A percentile compares a stretch with the other conserved stretches of the same genome.
phyloP scores from a whole-genome alignment of 2,888 invertebrate species.

The Tyria jacobaeae region DNA sequence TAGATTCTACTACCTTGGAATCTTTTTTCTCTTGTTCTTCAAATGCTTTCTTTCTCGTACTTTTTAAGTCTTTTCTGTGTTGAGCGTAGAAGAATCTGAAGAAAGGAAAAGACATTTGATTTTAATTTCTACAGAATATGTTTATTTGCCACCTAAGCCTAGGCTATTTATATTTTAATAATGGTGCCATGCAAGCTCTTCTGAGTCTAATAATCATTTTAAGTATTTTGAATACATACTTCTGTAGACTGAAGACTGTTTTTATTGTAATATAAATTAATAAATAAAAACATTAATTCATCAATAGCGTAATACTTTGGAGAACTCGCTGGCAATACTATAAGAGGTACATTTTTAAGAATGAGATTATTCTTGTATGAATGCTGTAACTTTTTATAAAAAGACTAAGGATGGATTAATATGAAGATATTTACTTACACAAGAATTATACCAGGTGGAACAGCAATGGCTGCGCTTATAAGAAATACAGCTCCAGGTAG shows the following conservation, averaged over 20 bases:
- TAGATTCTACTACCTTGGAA: conserved; percentile 54
- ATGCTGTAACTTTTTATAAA: too few species aligned
- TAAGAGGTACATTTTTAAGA: neutral
- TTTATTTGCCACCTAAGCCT: too few species aligned
- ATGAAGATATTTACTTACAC: conserved; percentile 70
- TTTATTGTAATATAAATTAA: neutral
- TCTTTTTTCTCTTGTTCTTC: conserved; percentile 67
- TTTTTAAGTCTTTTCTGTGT: conserved; percentile 58
- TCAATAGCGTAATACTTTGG: neutral
- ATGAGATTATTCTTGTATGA: neutral
- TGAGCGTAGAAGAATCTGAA: conserved; percentile 72
- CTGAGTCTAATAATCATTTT: too few species aligned
- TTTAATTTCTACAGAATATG: neutral
- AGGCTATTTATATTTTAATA: too few species aligned
- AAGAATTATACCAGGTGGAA: conserved; percentile 72
- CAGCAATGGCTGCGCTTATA: conserved; percentile 67
- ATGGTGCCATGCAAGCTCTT: too few species aligned
- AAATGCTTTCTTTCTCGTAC: conserved; percentile 67
- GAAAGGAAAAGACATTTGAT: neutral
- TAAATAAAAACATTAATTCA: neutral
- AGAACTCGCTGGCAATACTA: neutral
- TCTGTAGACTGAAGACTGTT: too few species aligned
- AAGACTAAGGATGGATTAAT: too few species aligned
- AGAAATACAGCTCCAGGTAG: conserved; percentile 77
- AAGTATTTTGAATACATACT: too few species aligned